These are phyloP conservation scores for Protonemura montana DNA, from an alignment of 2,888 invertebrate genomes.

Conservation along the genomic window DNA sequence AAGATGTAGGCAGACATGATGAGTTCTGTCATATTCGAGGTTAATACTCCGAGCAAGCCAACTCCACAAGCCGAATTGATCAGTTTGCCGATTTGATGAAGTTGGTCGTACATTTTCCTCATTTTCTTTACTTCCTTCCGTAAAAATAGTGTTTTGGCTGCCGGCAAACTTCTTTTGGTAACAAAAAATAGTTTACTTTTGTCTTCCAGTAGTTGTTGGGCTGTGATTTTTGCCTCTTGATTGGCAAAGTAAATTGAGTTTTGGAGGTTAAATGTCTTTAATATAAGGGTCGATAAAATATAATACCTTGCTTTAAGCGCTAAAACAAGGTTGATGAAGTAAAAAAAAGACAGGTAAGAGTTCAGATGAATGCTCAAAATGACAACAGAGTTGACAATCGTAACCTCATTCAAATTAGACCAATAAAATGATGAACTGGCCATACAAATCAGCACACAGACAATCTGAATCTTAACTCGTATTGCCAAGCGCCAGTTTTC, in stretches of 20 bases:
- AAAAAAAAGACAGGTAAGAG: not conserved
- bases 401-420: too few relatives aligned
- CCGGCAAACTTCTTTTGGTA: not conserved
- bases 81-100: not conserved
- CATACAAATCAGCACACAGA: not conserved
- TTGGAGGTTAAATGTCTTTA: not conserved
- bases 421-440: too few relatives aligned
- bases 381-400: too few relatives aligned
- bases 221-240: not conserved
- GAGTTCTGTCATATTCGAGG: not conserved
- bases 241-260: not conserved
- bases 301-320: not conserved
- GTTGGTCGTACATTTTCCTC: not conserved
- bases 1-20: not conserved
- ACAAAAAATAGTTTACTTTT: not conserved
- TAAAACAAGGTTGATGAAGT: not conserved
- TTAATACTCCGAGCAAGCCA: not conserved
- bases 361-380: not conserved
- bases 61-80: not conserved
- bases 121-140: not conserved
- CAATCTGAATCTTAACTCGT: not conserved
- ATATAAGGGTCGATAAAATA: not conserved
- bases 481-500: not conserved
- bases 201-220: not conserved
- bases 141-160: not conserved